Evolutionary conservation across 2,113 vertebrate genomes (phyloP), one percentile per base, ranked within the genome.

Genomic region (Pangasianodon gigas): DNA sequence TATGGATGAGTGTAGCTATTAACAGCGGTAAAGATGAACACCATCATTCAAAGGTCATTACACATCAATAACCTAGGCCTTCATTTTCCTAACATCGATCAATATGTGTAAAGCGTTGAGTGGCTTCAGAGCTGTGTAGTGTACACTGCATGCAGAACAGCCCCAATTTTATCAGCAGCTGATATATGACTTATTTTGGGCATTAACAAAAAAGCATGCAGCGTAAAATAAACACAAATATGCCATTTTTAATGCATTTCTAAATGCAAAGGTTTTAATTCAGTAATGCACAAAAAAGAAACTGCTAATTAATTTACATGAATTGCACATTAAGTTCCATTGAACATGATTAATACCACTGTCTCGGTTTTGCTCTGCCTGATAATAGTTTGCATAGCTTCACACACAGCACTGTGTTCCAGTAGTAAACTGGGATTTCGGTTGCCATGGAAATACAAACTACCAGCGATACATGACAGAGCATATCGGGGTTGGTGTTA

Each of bases 361-460:
- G 48, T 80, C 51, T 56, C 8, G 6, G 21, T 19, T 54, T 32
- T 9, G 16, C 51, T 56, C 52, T 82, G 29, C 46, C 80, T 56
- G n/a, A 82, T 32, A 10, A 21, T 21, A 26, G 54, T 84, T 84
- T 26, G n/a, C 51, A 82, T n/a, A 32, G 51, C 79, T 19, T 32
- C 77, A 80, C 48, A 44, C 56, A 60, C 82, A 62, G 56, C 65
- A 85, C 24, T 26, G 69, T 19, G 58, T 77, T 92, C 87, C 88
- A 93, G 93, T 81, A 91, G 90, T 90, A 91, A 94, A 93, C 91
- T 81, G 85, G 90, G 91, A 92, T 86, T 93, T 91, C 79, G 88
- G 95, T 96, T 95, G 92, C 94, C 91, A 94, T 95, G 92, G 95
- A 94, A 90, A 95, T 91, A 51, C 87, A 93, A 87, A 90, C 88